A percentile compares a stretch with the other conserved stretches of the same genome.
Evolutionary conservation across 2,113 vertebrate genomes (phyloP).

Genomic region (Tenebrosternarchus preto): DNA sequence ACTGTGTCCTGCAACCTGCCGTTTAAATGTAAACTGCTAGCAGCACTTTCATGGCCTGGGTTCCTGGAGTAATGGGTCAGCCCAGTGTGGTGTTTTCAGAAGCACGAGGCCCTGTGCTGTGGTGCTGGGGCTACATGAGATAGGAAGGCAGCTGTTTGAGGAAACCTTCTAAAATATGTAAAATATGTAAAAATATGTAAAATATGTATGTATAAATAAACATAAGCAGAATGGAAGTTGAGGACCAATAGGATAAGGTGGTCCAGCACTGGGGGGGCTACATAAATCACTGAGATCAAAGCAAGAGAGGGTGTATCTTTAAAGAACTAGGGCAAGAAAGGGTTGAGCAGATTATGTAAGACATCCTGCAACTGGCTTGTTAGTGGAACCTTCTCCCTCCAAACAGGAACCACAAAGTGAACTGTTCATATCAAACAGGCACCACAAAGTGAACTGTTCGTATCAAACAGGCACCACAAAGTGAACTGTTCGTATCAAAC

Average conservation of each 20-base stretch:
- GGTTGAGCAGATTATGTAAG: not conserved
- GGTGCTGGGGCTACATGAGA: not conserved
- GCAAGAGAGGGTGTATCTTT: not conserved
- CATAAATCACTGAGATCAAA: not conserved
- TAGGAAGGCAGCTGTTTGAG: not conserved
- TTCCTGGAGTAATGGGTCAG: not conserved
- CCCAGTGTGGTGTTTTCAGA: slow-evolving; percentile 1
- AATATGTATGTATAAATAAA: no score
- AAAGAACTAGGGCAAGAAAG: not conserved
- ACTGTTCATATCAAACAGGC: not conserved
- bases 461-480: no score
- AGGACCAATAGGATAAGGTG: not conserved
- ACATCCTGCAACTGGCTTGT: not conserved
- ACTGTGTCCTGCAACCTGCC: not conserved
- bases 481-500: no score
- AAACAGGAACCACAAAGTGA: slow-evolving; percentile 17
- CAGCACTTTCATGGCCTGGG: no score
- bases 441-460: no score
- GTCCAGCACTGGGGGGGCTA: not conserved
- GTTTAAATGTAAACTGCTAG: slow-evolving; percentile 5
- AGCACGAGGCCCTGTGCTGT: not conserved
- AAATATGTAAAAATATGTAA: no score
- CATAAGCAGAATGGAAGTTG: not conserved
- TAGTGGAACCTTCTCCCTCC: not conserved
- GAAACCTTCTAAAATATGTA: not conserved